Evolutionary conservation across 2,797 vertebrate species (phyloP), one percentile per base, ranked within the genome.

Genomic region (Sphaeramia orbicularis): DNA sequence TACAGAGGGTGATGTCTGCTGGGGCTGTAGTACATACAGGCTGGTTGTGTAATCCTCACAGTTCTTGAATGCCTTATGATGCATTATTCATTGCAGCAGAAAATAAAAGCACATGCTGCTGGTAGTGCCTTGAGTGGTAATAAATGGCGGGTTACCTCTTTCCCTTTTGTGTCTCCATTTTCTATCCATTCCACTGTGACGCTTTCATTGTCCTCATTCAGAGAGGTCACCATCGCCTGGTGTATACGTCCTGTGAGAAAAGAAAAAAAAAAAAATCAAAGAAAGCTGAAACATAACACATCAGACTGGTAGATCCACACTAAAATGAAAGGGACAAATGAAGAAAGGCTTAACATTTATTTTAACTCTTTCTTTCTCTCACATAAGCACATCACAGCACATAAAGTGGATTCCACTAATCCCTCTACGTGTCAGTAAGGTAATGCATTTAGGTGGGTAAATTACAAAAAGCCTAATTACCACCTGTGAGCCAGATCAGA

Each of bases 141-240:
- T 56, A 52, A 66, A 77, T 4, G 49, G n/a, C 16, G 7, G 13
- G 72, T 86, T 94, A 98, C 98, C 95, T 99, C 97, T 94, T 99
- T 99, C 83, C 97, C 97, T 95, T 99, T 99, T 71, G 98, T 99
- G 91, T 99, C 98, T 74, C 97, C 96, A 90, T 98, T 99, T 95
- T 99, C 98, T 89, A 99, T 98, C 98, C 98, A 99, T 71, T 99
- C 97, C 85, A 99, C 98, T 9, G 97, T 99, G 83, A 98, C 96
- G 0, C 98, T 99, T 92, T 99, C 97, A 44, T 97, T 98, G 84
- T 98, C 96, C 84, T 99, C 96, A 81, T 98, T 98, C 80, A 99
- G 88, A 10, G 96, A 98, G 24, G 98, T 99, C 80, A 99, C 97
- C 97, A 99, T 99, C 60, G 98, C 97, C 90, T 99, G 96, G 80